Conservation (phyloP, 1,140 invertebrate species). For the Monomorium pharaonis region DNA sequence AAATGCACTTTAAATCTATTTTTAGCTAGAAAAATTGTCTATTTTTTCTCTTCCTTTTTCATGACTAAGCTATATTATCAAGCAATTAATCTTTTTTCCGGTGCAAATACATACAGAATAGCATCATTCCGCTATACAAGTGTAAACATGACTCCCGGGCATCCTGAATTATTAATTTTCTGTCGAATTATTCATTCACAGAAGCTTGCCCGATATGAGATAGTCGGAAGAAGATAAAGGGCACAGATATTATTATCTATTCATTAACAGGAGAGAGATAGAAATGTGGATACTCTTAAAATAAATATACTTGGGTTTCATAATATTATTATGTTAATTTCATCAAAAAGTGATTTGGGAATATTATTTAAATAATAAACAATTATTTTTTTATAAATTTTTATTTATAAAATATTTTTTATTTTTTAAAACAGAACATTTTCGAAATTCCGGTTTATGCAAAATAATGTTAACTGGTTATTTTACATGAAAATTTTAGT, state of each 20-base stretch:
- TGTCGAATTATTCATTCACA: constrained; percentile 47
- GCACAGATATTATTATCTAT: constrained; percentile 7
- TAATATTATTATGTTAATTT: neutral
- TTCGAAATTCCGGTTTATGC: too few relatives aligned
- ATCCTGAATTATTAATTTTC: constrained; percentile 54
- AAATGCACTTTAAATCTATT: neutral
- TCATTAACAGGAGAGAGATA: neutral
- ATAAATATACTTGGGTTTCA: neutral
- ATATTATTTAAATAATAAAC: neutral
- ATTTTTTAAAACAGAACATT: neutral
- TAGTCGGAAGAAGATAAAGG: constrained; percentile 8
- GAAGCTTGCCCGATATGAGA: constrained; percentile 11
- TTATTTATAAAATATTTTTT: constrained; percentile 4
- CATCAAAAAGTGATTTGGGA: neutral
- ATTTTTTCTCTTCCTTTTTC: neutral
- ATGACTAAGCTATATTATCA: neutral
- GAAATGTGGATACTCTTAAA: neutral
- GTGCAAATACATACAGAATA: neutral
- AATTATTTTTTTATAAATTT: neutral
- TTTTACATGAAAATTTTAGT: neutral
- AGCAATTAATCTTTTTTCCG: constrained; percentile 19
- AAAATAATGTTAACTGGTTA: constrained; percentile 4
- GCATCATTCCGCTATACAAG: neutral
- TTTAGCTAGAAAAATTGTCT: neutral
- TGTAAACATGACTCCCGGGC: neutral